Conservation (phyloP, 2,888 invertebrate species). For the Cantharis rustica region DNA sequence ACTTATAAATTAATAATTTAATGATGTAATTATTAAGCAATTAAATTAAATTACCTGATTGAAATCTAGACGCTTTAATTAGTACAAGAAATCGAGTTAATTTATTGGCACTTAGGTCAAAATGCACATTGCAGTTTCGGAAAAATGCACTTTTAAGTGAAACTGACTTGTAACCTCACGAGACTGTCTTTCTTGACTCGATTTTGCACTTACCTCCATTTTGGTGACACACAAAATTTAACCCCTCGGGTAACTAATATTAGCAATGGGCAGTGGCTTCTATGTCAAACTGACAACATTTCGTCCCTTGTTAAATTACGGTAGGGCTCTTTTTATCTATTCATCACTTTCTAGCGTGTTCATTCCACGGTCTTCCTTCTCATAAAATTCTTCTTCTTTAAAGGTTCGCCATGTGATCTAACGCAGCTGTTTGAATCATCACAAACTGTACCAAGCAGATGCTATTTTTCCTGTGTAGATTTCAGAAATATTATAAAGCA, state of each 20-base stretch:
- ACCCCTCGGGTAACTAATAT: conserved; percentile 29
- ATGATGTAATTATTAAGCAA: not conserved
- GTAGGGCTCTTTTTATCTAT: conserved; percentile 20
- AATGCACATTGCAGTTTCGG: not conserved
- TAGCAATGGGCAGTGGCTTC: conserved; percentile 42
- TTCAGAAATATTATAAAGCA: not conserved
- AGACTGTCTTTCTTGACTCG: conserved; percentile 2
- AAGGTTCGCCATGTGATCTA: conserved; percentile 36
- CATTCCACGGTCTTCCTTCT: conserved; percentile 19
- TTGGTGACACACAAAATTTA: conserved; percentile 36
- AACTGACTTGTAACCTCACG: not conserved
- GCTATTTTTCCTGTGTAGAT: conserved; percentile 21
- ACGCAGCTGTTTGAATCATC: conserved; percentile 41
- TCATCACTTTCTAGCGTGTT: conserved; percentile 17
- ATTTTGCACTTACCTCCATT: conserved; percentile 42
- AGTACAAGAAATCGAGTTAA: not conserved
- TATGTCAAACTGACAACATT: conserved; percentile 40
- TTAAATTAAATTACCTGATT: not conserved
- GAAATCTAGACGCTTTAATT: not conserved
- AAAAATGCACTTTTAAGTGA: not conserved
- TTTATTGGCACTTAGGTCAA: not conserved
- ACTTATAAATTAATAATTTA: not conserved
- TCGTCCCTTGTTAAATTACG: conserved; percentile 31
- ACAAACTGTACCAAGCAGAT: conserved; percentile 32
- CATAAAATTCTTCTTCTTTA: conserved; percentile 29